Evolutionary conservation across 2,113 vertebrate species (phyloP), one percentile per base, ranked within the genome.

Genomic region (Emydura subglobosa): DNA sequence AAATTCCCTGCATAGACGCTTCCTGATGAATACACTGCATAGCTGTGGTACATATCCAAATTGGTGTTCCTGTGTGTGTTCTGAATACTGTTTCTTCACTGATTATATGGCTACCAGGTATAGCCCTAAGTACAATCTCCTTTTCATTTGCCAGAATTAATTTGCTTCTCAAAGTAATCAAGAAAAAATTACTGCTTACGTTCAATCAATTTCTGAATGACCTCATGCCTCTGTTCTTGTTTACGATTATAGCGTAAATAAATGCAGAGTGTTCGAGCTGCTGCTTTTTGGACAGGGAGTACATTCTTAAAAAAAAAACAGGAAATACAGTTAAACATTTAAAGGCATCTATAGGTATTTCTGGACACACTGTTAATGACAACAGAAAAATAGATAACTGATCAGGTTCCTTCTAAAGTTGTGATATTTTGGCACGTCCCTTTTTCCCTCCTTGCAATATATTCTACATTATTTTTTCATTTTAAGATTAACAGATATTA

Each of bases 181-280:
- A 94, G 59, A 93, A 80, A 91, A 61, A 92, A 72, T 54, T 65
- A 85, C 92, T 61, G 94, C 98, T 99, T 97, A 99, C 99, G 99
- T 98, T 99, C 99, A 76, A 99, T 98, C 96, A 99, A 97, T 86
- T 99, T 99, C 97, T 99, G 98, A 97, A 99, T 99, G 90, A 99
- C 98, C 84, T 99, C 99, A 31, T 99, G 99, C 21, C 99, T 98
- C 96, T 99, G 99, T 87, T 99, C 99, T 93, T 99, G 99, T 92
- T 99, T 99, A 86, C 99, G 99, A 96, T 99, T 99, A 88, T 99
- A 99, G 78, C 99, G 99, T 85, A 99, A 98, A 94, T 99, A 99
- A 68, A 99, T 97, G 21, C 99, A 99, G 17, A 99, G 98, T 3
- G 99, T 99, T 94, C 99, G 98, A 90, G 99, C 99, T 10, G 99